A percentile compares a stretch with the other conserved stretches of the same genome.
These are phyloP conservation scores for Bedellia somnulentella DNA, from an alignment of 2,888 invertebrate genomes.

Conservation along the genomic window DNA sequence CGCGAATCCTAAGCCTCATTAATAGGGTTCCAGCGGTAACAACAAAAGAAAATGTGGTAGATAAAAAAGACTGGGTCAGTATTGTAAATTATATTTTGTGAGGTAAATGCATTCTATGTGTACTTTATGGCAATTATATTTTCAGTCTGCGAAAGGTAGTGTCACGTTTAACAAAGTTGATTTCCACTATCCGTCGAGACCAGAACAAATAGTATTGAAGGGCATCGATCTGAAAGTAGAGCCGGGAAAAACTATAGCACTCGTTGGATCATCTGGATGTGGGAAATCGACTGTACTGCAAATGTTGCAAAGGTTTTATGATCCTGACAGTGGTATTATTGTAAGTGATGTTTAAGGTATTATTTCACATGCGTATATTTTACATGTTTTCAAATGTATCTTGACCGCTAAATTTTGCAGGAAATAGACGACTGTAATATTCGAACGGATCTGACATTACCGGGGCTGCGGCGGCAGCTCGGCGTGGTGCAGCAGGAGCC, in stretches of 20 bases:
- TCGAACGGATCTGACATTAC: constrained; percentile 60
- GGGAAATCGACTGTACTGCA: constrained; percentile 82
- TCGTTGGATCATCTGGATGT: constrained; percentile 75
- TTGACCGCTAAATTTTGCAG: too few relatives aligned
- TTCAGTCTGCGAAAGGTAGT: constrained; percentile 64
- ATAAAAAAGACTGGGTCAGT: constrained; percentile 37
- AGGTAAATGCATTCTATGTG: too few relatives aligned
- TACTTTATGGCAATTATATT: too few relatives aligned
- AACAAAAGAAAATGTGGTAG: constrained; percentile 29
- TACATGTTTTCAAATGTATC: too few relatives aligned
- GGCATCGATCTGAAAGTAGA: constrained; percentile 67
- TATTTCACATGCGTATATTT: too few relatives aligned
- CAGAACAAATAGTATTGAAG: constrained; percentile 69
- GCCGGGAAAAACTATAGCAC: constrained; percentile 74
- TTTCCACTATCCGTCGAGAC: constrained; percentile 81
- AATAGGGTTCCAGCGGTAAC: constrained; percentile 30
- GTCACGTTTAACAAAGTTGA: constrained; percentile 69
- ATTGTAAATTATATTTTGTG: too few relatives aligned
- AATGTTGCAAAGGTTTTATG: constrained; percentile 77
- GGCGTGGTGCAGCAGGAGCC: constrained; percentile 87
- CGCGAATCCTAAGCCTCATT: constrained; percentile 33
- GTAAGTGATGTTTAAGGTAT: constrained; percentile 26
- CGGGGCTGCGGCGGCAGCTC: constrained; percentile 70
- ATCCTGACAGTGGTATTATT: constrained; percentile 66
- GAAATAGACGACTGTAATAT: constrained; percentile 62